phyloP scores from a whole-genome alignment of 2,888 invertebrate species.

The Hirtodrosophila trivittata region DNA sequence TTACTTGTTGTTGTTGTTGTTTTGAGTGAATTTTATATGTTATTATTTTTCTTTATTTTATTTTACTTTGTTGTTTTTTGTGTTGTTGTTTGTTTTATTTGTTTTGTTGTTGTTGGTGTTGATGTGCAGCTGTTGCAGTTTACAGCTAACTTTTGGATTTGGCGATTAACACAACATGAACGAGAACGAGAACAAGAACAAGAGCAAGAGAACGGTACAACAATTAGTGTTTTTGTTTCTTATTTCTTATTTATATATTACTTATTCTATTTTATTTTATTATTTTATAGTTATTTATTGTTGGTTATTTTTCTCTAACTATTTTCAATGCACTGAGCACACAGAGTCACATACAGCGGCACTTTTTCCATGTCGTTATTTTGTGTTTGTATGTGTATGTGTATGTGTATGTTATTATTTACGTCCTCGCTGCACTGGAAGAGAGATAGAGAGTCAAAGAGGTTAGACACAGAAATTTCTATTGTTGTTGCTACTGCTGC shows the following conservation, averaged over 20 bases:
- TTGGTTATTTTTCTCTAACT: conserved; percentile 18
- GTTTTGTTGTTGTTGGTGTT: conserved; percentile 30
- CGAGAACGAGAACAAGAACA: conserved; percentile 24
- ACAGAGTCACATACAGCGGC: conserved; percentile 30
- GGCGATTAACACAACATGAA: conserved; percentile 22
- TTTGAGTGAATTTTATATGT: conserved; percentile 46
- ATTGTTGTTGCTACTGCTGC: conserved; percentile 43
- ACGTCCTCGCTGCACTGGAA: conserved; percentile 33
- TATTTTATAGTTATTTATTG: conserved; percentile 7
- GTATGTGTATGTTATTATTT: conserved; percentile 35
- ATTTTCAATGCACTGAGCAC: conserved; percentile 48
- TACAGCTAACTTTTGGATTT: conserved; percentile 43
- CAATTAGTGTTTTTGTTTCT: conserved; percentile 12
- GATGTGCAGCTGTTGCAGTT: conserved; percentile 59
- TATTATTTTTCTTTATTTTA: conserved; percentile 8
- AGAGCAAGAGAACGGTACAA: conserved; percentile 3
- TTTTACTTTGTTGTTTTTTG: conserved; percentile 10
- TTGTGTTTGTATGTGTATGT: conserved; percentile 30
- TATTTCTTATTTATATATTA: conserved; percentile 12
- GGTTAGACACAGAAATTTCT: conserved; percentile 31
- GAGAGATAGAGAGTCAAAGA: conserved; percentile 10
- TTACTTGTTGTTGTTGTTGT: conserved; percentile 18
- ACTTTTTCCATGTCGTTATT: conserved; percentile 47
- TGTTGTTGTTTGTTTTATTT: conserved; percentile 5
- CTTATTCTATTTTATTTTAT: conserved; percentile 28